Evolutionary conservation across 1,140 invertebrate genomes (phyloP).

Genomic region (Batillaria attramentaria): DNA sequence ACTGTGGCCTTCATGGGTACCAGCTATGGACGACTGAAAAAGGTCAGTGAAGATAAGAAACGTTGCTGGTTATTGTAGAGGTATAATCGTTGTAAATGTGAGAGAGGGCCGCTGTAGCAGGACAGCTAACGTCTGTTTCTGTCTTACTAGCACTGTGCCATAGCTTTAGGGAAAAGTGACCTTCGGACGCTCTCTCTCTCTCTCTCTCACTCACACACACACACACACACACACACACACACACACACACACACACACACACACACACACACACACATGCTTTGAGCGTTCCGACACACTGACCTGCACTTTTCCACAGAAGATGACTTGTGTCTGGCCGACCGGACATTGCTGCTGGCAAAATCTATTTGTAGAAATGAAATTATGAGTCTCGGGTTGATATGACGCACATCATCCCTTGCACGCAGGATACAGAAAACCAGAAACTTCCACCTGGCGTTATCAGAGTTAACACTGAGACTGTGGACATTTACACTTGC

Average conservation of each 20-base stretch:
- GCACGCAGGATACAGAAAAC: too few species aligned
- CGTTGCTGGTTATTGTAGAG: background rate
- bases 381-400: too few species aligned
- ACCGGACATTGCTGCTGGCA: too few species aligned
- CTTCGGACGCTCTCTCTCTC: background rate
- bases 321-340: too few species aligned
- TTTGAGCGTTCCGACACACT: background rate
- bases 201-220: background rate
- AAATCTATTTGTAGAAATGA: too few species aligned
- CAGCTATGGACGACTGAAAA: constrained; percentile 90
- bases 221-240: background rate
- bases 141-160: background rate
- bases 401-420: too few species aligned
- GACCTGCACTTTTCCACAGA: background rate
- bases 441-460: too few species aligned
- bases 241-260: background rate
- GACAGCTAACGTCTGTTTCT: background rate
- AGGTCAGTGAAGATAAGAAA: constrained; percentile 79
- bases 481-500: too few species aligned
- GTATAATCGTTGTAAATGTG: background rate
- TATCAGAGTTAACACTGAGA: too few species aligned
- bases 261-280: background rate
- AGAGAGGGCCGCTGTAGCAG: background rate
- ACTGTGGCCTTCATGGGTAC: constrained; percentile 97
- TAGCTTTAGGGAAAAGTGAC: background rate